Conservation (phyloP, 2,888 invertebrate genomes). For the Deilephila porcellus region DNA sequence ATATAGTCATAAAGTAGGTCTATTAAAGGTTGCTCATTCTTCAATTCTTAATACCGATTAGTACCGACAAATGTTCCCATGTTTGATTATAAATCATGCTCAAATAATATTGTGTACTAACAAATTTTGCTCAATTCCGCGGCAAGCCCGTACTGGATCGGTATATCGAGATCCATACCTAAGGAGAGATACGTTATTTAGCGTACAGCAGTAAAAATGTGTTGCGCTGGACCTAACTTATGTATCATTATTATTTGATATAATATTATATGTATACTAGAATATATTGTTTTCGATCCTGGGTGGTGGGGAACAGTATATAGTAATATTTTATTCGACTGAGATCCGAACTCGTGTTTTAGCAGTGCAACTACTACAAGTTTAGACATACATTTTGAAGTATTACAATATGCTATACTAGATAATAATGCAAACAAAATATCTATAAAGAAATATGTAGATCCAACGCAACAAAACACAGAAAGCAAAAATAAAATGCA, state of each 20-base stretch:
- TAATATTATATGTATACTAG: not conserved
- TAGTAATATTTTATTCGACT: too few species aligned
- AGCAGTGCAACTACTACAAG: too few species aligned
- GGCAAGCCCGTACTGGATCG: conserved; percentile 76
- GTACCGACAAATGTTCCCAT: conserved; percentile 54
- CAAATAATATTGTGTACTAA: conserved; percentile 67
- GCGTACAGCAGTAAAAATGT: conserved; percentile 37
- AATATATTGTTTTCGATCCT: too few species aligned
- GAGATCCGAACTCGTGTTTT: too few species aligned
- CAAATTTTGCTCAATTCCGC: conserved; percentile 75
- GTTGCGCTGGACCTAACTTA: conserved; percentile 32
- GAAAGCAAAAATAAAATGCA: conserved; percentile 46
- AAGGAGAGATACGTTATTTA: conserved; percentile 59
- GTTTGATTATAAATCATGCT: conserved; percentile 55
- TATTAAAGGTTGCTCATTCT: not conserved
- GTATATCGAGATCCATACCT: conserved; percentile 78
- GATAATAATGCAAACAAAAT: not conserved
- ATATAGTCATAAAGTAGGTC: not conserved
- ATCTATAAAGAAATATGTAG: conserved; percentile 36
- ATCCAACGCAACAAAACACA: conserved; percentile 45
- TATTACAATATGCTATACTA: not conserved
- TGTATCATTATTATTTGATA: not conserved
- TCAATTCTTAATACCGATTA: conserved; percentile 56
- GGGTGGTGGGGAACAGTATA: too few species aligned
- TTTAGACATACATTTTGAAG: too few species aligned